A percentile compares a stretch with the other conserved stretches of the same genome.
Evolutionary conservation across 2,797 vertebrate species (phyloP).

Genomic region (Mus spretus): DNA sequence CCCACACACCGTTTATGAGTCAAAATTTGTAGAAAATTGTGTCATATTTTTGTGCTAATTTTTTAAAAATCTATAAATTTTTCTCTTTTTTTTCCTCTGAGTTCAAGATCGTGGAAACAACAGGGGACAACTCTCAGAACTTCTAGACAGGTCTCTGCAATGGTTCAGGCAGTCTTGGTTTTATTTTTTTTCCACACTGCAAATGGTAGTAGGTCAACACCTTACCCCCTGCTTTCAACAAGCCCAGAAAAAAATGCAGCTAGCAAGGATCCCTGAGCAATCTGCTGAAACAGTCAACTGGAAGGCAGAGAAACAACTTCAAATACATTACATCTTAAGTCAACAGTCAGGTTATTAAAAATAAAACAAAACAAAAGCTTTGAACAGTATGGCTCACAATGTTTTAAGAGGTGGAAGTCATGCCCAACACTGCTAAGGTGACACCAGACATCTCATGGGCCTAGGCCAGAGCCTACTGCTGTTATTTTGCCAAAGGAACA

Average conservation of each 20-base stretch:
- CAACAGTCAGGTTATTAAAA: not conserved
- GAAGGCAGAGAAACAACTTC: conserved; percentile 36
- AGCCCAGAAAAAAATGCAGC: not conserved
- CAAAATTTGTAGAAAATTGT: conserved; percentile 10
- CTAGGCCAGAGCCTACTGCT: not conserved
- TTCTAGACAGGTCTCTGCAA: not conserved
- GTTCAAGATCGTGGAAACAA: not conserved
- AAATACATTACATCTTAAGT: not conserved
- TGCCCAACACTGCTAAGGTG: not conserved
- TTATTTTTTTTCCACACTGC: not conserved
- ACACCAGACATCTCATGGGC: too few relatives aligned
- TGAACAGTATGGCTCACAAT: not conserved
- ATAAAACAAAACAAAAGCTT: not conserved
- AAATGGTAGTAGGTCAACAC: too few relatives aligned
- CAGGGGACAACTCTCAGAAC: not conserved
- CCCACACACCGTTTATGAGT: not conserved
- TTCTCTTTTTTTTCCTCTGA: not conserved
- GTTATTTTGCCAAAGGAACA: not conserved
- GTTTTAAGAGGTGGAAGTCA: not conserved
- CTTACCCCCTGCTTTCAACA: not conserved
- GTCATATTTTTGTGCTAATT: not conserved
- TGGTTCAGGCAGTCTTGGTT: not conserved
- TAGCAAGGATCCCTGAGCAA: not conserved
- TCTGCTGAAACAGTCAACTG: conserved; percentile 1
- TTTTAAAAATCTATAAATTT: not conserved